Base-by-base conservation (phyloP, 2,797 vertebrate genomes). In the Peromyscus nudipes region DNA sequence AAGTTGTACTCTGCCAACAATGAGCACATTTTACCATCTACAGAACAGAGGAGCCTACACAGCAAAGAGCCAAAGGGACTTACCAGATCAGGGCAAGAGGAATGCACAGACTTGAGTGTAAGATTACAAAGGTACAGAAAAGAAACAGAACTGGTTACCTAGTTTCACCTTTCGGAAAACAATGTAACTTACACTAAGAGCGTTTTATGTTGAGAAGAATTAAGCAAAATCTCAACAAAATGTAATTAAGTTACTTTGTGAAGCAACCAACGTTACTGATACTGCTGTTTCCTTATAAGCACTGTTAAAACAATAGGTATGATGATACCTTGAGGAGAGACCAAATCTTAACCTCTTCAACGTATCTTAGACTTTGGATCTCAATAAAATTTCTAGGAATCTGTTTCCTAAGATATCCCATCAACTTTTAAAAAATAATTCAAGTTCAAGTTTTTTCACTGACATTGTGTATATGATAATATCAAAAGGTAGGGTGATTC, bases 201-300 rank as follows among this genome's bases (percentile, higher is more conserved):
- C 2, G 79, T 60, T 96, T 84, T 94, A 91, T 27, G 37, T 93
- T 96, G 10, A 92, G 16, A 64, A 89, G 73, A 92, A 46, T 21
- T 69, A 85, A 94, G 52, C 52, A 52, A 52, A 52, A 52, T 52
- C 52, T 52, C 52, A 52, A 46, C 31, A 93, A 43, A 90, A n/a
- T 17, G 62, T 55, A 55, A 37, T 67, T 81, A 4, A 81, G 19
- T 43, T 86, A n/a, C 40, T 96, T 97, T 94, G 37, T 12, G 49
- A 81, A 85, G 71, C 19, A 85, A 13, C 62, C 12, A 87, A 19
- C 83, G 49, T 84, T 84, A 79, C 21, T n/a, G 43, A 52, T 65
- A 43, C 19, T 86, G 21, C 34, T 27, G n/a, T 77, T 89, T 86
- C 40, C 49, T 81, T 71, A 67, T 62, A 82, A 90, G 27, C 11